phyloP scores from a whole-genome alignment of 1,140 invertebrate species.

The Nixonia krombeini region DNA sequence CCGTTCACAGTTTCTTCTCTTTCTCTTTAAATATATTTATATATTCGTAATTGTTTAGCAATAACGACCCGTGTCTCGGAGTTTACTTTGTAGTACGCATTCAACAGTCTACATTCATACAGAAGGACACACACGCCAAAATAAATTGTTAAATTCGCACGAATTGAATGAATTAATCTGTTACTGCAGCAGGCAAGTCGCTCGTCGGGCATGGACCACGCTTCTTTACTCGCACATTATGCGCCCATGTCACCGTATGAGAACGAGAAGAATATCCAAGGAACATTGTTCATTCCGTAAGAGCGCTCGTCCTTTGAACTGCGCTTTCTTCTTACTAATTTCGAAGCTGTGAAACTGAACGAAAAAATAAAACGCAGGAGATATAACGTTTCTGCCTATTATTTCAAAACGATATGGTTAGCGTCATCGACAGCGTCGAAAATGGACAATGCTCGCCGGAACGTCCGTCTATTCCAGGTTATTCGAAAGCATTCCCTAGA shows the following conservation, averaged over 20 bases:
- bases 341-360: too few species aligned
- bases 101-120: constrained; percentile 40
- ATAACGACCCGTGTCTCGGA: constrained; percentile 12
- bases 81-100: constrained; percentile 31
- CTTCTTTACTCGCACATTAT: constrained; percentile 5
- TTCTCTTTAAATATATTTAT: constrained; percentile 29
- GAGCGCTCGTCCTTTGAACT: too few species aligned
- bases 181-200: constrained; percentile 23
- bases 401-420: too few species aligned
- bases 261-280: neutral
- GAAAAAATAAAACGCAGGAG: too few species aligned
- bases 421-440: too few species aligned
- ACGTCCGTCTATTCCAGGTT: too few species aligned
- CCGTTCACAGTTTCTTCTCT: constrained; percentile 9
- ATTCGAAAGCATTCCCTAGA: too few species aligned
- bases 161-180: constrained; percentile 44
- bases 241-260: neutral
- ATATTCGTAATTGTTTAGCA: constrained; percentile 39
- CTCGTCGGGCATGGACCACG: constrained; percentile 20
- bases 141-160: constrained; percentile 61
- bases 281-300: constrained; percentile 6
- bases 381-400: too few species aligned
- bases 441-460: too few species aligned
- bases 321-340: too few species aligned
- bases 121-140: constrained; percentile 54